A percentile compares a stretch with the other conserved stretches of the same genome.
These are phyloP conservation scores for Nyleta sp. DNA, from an alignment of 2,888 invertebrate genomes.

Conservation along the genomic window DNA sequence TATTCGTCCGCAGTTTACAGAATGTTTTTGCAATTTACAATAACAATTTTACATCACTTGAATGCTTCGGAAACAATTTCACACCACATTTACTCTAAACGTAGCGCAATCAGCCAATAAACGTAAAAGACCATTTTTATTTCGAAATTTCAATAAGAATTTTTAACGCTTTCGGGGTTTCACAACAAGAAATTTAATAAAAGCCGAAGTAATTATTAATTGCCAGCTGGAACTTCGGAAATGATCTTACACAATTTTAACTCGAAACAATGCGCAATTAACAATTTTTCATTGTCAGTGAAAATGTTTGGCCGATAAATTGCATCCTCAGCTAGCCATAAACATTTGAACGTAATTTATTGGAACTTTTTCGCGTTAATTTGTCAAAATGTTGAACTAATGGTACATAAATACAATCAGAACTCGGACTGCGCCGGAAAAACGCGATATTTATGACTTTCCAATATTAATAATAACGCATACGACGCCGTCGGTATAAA, in stretches of 20 bases:
- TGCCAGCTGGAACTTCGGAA: neutral
- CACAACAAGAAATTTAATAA: too few relatives aligned
- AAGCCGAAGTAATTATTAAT: neutral
- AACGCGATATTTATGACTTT: slow-evolving; percentile 51
- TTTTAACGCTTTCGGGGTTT: too few relatives aligned
- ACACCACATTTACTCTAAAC: too few relatives aligned
- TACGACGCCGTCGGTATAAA: slow-evolving; percentile 30
- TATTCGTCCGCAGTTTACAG: too few relatives aligned
- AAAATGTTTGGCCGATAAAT: slow-evolving; percentile 4
- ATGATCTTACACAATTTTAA: neutral
- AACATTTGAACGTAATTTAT: slow-evolving; percentile 23
- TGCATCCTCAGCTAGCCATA: neutral
- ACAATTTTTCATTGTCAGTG: slow-evolving; percentile 1
- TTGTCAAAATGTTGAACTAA: slow-evolving; percentile 49
- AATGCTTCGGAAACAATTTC: too few relatives aligned
- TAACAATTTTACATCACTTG: too few relatives aligned
- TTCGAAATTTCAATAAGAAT: too few relatives aligned
- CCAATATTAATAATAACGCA: slow-evolving; percentile 64
- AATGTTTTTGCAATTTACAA: too few relatives aligned
- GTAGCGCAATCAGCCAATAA: too few relatives aligned
- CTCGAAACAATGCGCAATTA: slow-evolving; percentile 11
- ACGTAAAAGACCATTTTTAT: too few relatives aligned
- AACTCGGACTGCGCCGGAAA: slow-evolving; percentile 1
- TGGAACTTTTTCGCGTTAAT: slow-evolving; percentile 37
- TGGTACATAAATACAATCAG: slow-evolving; percentile 43